Evolutionary conservation across 2,113 vertebrate species (phyloP), one percentile per base, ranked within the genome.

Genomic region (Calypte anna): DNA sequence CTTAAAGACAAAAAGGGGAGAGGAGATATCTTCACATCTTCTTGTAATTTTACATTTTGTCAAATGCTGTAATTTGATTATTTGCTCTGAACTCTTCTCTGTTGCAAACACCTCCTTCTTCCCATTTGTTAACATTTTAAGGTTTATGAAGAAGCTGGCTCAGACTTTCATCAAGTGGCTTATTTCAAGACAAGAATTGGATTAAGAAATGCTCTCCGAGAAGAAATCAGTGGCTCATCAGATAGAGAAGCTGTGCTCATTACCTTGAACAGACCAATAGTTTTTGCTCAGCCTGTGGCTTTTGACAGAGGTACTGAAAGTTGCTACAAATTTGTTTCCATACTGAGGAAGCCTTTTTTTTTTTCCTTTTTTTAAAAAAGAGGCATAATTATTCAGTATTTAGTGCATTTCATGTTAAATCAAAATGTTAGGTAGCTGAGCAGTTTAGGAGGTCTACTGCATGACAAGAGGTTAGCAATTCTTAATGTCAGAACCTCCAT

Each of bases 101-200:
- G n/a, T 7, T 90, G 20, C 55, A 77, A 83, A 66, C 30, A 3
- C 17, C 4, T 63, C 11, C 14, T 20, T 4, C 20, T 44, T 82
- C 36, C n/a, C 4, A 4, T 86, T 75, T 90, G 75, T 70, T 1
- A 85, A 79, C 16, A 0, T 67, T 90, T 93, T 84, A 93, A 99
- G 99, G 99, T 99, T 69, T 99, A 99, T 91, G 99, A 99, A 96
- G 99, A 99, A 97, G 99, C 99, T 64, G 99, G 99, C 64, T 99
- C 99, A 59, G 99, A 99, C 97, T 99, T 99, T 94, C 99, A 99
- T 97, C 99, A 99, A 91, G 99, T 99, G 95, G 99, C 99, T 7
- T 99, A 99, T 97, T 99, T 99, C 97, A 98, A 99, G 92, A 99
- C 99, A 50, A 98, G 99, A 76, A 99, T 99, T 44, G 99, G 99